phyloP scores from a whole-genome alignment of 2,113 vertebrate genomes.

The Ondatra zibethicus region DNA sequence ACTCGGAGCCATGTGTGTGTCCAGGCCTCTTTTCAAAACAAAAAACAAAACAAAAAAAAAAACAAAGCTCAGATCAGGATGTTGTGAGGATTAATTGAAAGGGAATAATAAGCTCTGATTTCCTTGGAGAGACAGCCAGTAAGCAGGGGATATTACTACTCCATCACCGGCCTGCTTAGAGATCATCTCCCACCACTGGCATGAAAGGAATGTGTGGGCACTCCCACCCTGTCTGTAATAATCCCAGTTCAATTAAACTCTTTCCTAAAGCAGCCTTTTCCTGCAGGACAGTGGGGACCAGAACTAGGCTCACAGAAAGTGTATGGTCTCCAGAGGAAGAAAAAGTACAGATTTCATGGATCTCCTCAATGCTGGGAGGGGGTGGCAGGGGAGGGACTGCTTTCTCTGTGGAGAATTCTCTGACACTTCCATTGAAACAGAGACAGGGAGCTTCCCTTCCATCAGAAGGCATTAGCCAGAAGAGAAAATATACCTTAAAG shows the following conservation, averaged over 20 bases:
- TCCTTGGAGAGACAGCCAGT: conserved; percentile 66
- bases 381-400: no score
- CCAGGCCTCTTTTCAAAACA: conserved; percentile 26
- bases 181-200: conserved; percentile 36
- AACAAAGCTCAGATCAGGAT: conserved; percentile 60
- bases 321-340: neutral
- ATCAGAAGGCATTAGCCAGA: neutral
- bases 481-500: neutral
- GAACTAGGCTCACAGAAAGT: neutral
- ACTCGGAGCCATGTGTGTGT: neutral
- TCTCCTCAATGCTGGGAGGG: neutral
- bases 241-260: conserved; percentile 49
- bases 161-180: conserved; percentile 36
- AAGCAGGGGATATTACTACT: conserved; percentile 37
- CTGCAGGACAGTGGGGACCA: neutral
- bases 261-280: conserved; percentile 10
- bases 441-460: neutral
- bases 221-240: conserved; percentile 43
- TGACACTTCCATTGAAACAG: neutral
- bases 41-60: no score
- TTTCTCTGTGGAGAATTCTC: neutral
- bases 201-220: conserved; percentile 49
- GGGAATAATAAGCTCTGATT: conserved; percentile 64
- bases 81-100: conserved; percentile 65
- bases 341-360: neutral